Evolutionary conservation across 2,113 vertebrate species (phyloP), one percentile per base, ranked within the genome.

Genomic region (Coregonus clupeaformis): DNA sequence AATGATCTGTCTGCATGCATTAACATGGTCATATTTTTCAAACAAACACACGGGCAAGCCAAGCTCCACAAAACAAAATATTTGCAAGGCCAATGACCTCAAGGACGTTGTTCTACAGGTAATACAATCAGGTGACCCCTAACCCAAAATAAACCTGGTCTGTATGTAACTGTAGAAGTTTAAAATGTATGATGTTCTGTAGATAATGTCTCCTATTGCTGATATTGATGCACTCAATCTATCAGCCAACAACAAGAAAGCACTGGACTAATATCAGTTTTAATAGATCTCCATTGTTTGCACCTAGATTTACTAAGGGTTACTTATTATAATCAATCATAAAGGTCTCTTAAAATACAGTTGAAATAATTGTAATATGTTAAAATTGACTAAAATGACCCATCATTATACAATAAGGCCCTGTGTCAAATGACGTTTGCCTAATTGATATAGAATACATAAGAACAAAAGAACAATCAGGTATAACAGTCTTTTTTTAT

Each of bases 401-500:
- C 9, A 2, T 42, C 1, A 16, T 22, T 60, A 7, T 22, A 22
- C 6, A 22, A 60, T 60, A 9, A 60, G 6, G n/a, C 20, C 1
- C 0, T 60, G 2, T 52, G 49, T 52, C 16, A 20, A n/a, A 42
- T 42, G 9, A 42, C 36, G 2, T 42, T 42, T 42, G 36, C 36
- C 68, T 49, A 66, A 45, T 42, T 74, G 22, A 73, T 70, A 59
- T 36, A 57, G 11, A 80, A 80, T 16, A 16, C 49, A 78, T 70
- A 57, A 73, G 84, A 87, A 89, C 65, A 76, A 85, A 83, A 82
- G 80, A 83, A 78, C 13, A 82, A 86, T 87, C 77, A 83, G 68
- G 76, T 90, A 86, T 86, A 90, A 91, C 84, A 89, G 85, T 89
- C 83, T 84, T 68, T 87, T 82, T 92, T 92, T 91, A 91, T 93